Percentiles rank a stretch among this genome's conserved stretches.
Evolutionary conservation across 1,140 invertebrate species (phyloP).

Genomic region (Panulirus ornatus): DNA sequence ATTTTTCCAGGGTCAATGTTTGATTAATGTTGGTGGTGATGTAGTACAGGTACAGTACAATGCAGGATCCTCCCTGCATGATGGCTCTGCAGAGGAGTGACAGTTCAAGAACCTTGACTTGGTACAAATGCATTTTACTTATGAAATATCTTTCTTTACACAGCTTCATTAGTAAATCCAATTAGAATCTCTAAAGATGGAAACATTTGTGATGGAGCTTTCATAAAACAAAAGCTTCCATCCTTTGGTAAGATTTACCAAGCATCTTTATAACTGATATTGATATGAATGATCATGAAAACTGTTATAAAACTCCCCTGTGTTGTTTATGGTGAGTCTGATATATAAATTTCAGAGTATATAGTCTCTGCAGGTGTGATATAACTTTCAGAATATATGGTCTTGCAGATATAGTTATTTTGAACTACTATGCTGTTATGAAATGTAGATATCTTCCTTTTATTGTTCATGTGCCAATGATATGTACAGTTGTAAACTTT

Average conservation of each 20-base stretch:
- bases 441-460: background rate
- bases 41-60: slow-evolving; percentile 84
- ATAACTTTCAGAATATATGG: background rate
- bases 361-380: no score
- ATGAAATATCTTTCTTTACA: background rate
- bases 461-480: background rate
- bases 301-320: background rate
- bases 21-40: slow-evolving; percentile 96
- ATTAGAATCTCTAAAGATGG: background rate
- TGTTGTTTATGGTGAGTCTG: background rate
- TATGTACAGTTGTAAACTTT: background rate
- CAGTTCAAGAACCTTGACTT: background rate
- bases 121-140: background rate
- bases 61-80: slow-evolving; percentile 16
- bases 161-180: background rate
- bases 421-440: background rate
- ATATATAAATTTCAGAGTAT: background rate
- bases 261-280: background rate
- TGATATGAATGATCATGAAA: background rate
- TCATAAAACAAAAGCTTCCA: background rate
- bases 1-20: slow-evolving; percentile 89
- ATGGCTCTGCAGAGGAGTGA: slow-evolving; percentile 39
- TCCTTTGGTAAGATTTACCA: background rate
- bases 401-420: background rate
- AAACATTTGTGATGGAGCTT: background rate